Evolutionary conservation across 1,140 invertebrate genomes (phyloP).

Genomic region (Bursaphelenchus mucronatus): DNA sequence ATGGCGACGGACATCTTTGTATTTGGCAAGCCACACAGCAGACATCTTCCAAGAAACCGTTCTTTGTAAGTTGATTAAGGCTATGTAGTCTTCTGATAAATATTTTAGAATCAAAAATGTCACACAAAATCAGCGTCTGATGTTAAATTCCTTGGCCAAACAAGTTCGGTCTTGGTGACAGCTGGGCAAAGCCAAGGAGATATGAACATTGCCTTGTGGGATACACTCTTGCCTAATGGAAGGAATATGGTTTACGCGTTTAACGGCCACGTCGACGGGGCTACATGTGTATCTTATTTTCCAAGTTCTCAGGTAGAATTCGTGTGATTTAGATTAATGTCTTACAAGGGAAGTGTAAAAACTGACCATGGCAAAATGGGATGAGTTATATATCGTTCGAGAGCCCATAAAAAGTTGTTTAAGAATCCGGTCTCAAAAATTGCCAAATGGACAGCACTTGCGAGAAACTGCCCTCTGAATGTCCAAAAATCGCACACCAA

Average conservation of each 20-base stretch:
- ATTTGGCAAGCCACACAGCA: slow-evolving; percentile 76
- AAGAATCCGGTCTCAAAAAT: too few species aligned
- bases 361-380: too few species aligned
- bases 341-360: too few species aligned
- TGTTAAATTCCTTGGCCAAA: slow-evolving; percentile 87
- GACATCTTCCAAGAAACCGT: slow-evolving; percentile 77
- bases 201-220: slow-evolving; percentile 96
- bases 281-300: slow-evolving; percentile 52
- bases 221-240: slow-evolving; percentile 87
- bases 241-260: slow-evolving; percentile 76
- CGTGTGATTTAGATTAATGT: slow-evolving; percentile 5
- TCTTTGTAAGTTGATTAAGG: slow-evolving; percentile 75
- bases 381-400: too few species aligned
- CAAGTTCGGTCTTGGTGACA: slow-evolving; percentile 92
- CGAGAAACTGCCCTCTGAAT: too few species aligned
- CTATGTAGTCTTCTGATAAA: not conserved
- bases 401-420: too few species aligned
- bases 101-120: slow-evolving; percentile 81
- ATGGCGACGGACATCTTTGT: slow-evolving; percentile 60
- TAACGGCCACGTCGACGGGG: slow-evolving; percentile 51
- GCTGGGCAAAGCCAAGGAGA: slow-evolving; percentile 92
- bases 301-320: slow-evolving; percentile 50
- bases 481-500: too few species aligned
- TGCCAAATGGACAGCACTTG: too few species aligned
- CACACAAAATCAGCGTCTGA: slow-evolving; percentile 94